phyloP scores from a whole-genome alignment of 2,797 vertebrate genomes.

The Coendou prehensilis region DNA sequence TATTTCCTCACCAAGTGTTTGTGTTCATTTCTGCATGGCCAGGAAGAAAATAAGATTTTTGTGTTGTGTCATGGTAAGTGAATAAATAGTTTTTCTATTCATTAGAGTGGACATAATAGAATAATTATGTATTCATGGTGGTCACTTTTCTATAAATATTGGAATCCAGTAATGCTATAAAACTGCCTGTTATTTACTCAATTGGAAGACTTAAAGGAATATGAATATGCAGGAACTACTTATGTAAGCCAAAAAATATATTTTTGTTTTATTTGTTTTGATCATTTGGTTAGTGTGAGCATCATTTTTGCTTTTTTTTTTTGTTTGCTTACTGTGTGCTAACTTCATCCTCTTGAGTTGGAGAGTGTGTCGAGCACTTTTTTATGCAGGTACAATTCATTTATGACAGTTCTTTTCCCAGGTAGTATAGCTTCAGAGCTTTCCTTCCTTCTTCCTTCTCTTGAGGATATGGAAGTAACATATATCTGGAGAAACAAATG shows the following conservation, averaged over 20 bases:
- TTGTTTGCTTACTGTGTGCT: neutral
- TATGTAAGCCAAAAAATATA: conserved; percentile 56
- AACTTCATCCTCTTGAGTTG: neutral
- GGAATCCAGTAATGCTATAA: conserved; percentile 78
- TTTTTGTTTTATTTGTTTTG: conserved; percentile 27
- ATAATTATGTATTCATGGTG: conserved; percentile 83
- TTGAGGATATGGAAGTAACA: neutral
- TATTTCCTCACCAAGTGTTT: conserved; percentile 68
- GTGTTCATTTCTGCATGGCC: conserved; percentile 65
- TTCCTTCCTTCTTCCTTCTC: neutral
- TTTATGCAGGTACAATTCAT: neutral
- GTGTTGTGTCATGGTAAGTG: conserved; percentile 78
- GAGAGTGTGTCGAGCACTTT: neutral
- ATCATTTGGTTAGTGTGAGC: neutral
- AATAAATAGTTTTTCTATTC: conserved; percentile 77
- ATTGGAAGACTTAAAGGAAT: conserved; percentile 68
- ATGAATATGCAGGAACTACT: conserved; percentile 72
- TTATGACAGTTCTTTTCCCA: neutral
- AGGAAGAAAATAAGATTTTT: conserved; percentile 76
- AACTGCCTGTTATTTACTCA: conserved; percentile 75
- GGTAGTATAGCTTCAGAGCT: neutral
- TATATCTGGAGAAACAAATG: neutral
- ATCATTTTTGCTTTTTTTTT: neutral
- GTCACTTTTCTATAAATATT: conserved; percentile 84
- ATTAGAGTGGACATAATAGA: conserved; percentile 82